Conservation (phyloP, 1,140 invertebrate species). For the Apolygus lucorum region DNA sequence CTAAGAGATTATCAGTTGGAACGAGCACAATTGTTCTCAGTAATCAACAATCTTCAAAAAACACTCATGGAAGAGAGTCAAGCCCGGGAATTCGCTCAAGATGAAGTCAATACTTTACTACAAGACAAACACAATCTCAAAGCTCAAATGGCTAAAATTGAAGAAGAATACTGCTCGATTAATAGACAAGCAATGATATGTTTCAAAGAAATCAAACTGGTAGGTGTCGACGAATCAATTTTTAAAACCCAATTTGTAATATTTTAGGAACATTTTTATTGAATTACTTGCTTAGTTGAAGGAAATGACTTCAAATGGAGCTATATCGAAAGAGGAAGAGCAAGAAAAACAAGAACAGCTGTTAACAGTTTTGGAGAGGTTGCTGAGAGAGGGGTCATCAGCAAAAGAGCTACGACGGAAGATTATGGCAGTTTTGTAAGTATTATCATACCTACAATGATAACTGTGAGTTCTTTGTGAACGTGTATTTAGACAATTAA, state of each 20-base stretch:
- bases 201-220: constrained; percentile 5
- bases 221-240: neutral
- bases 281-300: neutral
- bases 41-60: constrained; percentile 3
- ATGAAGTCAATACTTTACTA: neutral
- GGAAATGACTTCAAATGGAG: neutral
- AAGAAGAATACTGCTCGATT: constrained; percentile 6
- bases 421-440: constrained; percentile 2
- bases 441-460: neutral
- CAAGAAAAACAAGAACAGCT: neutral
- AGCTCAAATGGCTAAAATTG: neutral
- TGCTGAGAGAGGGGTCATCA: neutral
- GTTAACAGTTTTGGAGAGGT: neutral
- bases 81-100: neutral
- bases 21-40: neutral
- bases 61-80: neutral
- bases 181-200: constrained; percentile 3
- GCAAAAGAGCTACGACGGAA: neutral
- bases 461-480: neutral
- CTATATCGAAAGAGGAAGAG: neutral
- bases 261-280: neutral
- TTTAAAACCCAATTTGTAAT: too few species aligned
- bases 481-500: too few species aligned
- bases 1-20: neutral
- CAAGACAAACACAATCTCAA: constrained; percentile 3